Evolutionary conservation across 2,113 vertebrate species (phyloP).

Genomic region (Acanthisitta chloris): DNA sequence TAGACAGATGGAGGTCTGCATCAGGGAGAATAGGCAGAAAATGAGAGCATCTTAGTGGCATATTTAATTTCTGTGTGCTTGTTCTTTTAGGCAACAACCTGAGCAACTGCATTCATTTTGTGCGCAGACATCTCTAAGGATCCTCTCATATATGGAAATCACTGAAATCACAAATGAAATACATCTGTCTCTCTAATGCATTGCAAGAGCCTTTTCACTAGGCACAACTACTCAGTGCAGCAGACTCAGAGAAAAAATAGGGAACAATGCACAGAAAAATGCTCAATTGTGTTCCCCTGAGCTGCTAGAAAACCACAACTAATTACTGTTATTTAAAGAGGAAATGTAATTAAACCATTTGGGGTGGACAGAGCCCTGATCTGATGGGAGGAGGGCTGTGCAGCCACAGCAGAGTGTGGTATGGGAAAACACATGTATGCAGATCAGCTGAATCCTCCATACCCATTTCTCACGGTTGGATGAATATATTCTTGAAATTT

Average conservation of each 20-base stretch:
- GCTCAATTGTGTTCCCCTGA: not conserved
- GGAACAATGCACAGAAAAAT: not conserved
- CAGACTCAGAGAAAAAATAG: not conserved
- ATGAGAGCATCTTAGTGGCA: not conserved
- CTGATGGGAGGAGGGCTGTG: not conserved
- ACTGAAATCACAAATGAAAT: slow-evolving; percentile 36
- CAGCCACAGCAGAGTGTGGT: not conserved
- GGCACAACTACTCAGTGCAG: not conserved
- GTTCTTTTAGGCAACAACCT: slow-evolving; percentile 18
- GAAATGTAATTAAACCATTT: slow-evolving; percentile 3
- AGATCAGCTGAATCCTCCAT: not conserved
- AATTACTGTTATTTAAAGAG: not conserved
- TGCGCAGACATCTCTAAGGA: slow-evolving; percentile 16
- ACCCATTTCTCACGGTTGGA: not conserved
- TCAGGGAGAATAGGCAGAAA: not conserved
- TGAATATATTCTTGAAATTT: not conserved
- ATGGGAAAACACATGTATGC: not conserved
- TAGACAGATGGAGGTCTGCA: not conserved
- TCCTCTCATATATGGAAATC: slow-evolving; percentile 23
- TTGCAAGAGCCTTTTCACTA: not conserved
- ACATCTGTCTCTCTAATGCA: not conserved
- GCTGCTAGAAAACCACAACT: not conserved
- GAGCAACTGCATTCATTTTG: slow-evolving; percentile 35
- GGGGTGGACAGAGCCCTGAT: not conserved
- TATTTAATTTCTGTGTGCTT: slow-evolving; percentile 1